Evolutionary conservation across 2,797 vertebrate species (phyloP), one percentile per base, ranked within the genome.

Genomic region (Liparis tanakae): DNA sequence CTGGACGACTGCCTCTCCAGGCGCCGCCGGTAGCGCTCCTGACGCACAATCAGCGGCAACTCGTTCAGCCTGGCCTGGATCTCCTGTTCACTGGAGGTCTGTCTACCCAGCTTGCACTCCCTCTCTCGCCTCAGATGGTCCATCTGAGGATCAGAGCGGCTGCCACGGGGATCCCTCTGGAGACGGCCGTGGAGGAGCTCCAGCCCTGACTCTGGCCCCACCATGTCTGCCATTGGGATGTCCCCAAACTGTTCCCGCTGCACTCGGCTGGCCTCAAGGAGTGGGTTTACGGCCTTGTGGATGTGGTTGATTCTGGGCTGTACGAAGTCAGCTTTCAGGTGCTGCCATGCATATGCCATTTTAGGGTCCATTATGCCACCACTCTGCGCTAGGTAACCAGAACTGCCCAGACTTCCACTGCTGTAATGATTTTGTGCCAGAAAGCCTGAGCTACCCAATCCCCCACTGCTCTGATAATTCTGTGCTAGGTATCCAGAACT

Each of bases 301-400:
- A 97, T 93, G 73, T 95, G 94, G 83, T 98, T 96, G 9, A 97
- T 94, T 82, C 93, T 94, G 50, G 96, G 96, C 83, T 97, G 96
- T 61, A 97, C 93, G 78, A 95, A 95, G 86, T 98, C 96, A 0
- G 96, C 95, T 64, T 96, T 97, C 51, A 96, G 93, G 62, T 95
- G 93, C 84, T 95, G 94, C 94, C 94, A 95, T 48, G 93, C 92
- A 10, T 93, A 94, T 0, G 92, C 91, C 85, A 92, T 89, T 85
- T 94, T 95, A 62, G 93, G 93, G 79, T 95, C 94, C 87, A 93
- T 91, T 67, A 94, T 89, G 68, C 92, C 94, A 34, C 93, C 91
- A 37, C 91, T 91, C 80, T 90, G 91, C 13, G 88, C 87, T 67
- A 92, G 71, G 78, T 72, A 94, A 69, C 86, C 84, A 61, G 93